These are phyloP conservation scores for Myzus persicae DNA, from an alignment of 1,140 invertebrate species.

Conservation along the genomic window DNA sequence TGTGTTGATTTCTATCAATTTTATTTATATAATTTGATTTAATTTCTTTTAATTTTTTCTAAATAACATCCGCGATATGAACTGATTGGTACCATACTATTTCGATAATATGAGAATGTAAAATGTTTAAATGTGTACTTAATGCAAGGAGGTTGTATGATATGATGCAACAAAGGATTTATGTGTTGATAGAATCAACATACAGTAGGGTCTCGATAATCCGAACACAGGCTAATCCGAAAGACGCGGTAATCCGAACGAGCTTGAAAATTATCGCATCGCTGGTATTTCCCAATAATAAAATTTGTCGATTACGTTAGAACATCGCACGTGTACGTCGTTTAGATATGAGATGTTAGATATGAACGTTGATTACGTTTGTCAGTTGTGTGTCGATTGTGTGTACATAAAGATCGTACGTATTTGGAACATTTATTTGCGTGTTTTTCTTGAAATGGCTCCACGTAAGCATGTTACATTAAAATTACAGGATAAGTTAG, in stretches of 20 bases:
- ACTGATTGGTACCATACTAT: background rate
- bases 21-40: background rate
- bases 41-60: background rate
- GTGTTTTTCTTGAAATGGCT: background rate
- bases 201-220: too few relatives aligned
- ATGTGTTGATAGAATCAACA: background rate
- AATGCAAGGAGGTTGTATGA: background rate
- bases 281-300: background rate
- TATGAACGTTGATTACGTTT: background rate
- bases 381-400: background rate
- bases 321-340: background rate
- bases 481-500: too few relatives aligned
- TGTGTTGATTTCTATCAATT: too few relatives aligned
- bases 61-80: background rate
- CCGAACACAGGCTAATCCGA: too few relatives aligned
- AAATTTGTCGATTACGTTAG: background rate
- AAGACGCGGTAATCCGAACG: background rate
- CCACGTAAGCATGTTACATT: conserved; percentile 9
- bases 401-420: background rate
- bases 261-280: background rate
- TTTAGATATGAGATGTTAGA: too few relatives aligned
- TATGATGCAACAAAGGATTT: background rate
- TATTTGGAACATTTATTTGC: background rate
- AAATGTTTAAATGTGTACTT: background rate
- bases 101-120: background rate